Evolutionary conservation across 2,113 vertebrate species (phyloP).

Genomic region (Ictalurus punctatus): DNA sequence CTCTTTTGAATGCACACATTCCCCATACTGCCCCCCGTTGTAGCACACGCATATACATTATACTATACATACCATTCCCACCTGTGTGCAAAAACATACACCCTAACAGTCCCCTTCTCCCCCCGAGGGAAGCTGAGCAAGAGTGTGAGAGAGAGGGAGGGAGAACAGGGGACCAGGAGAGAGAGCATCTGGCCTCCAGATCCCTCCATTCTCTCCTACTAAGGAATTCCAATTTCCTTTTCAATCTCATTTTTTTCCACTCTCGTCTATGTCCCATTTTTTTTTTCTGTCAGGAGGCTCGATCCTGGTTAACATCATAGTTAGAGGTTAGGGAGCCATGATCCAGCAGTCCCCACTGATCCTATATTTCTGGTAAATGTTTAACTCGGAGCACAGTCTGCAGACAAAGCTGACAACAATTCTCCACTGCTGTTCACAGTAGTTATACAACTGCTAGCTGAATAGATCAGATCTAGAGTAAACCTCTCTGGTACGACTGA

Average conservation of each 20-base stretch:
- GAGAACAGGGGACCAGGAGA: conserved; percentile 60
- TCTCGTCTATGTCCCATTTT: conserved; percentile 48
- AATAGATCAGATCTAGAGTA: neutral
- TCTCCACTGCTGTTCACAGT: conserved; percentile 11
- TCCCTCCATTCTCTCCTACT: conserved; percentile 62
- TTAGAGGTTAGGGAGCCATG: conserved; percentile 18
- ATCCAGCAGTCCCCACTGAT: conserved; percentile 32
- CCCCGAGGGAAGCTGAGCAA: neutral
- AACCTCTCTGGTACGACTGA: neutral
- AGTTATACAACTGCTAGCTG: neutral
- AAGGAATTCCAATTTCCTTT: conserved; percentile 65
- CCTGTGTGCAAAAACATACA: conserved; percentile 32
- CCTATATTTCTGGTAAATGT: conserved; percentile 29
- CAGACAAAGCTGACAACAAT: neutral
- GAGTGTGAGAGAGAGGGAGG: neutral
- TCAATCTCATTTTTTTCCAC: conserved; percentile 58
- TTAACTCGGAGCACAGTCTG: neutral
- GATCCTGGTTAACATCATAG: conserved; percentile 59
- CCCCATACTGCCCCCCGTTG: too few species aligned
- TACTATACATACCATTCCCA: conserved; percentile 5
- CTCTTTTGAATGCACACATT: neutral
- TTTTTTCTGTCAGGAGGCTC: conserved; percentile 62
- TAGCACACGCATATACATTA: neutral
- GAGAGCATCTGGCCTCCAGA: conserved; percentile 75
- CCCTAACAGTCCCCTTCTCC: conserved; percentile 9